A percentile compares a stretch with the other conserved stretches of the same genome.
phyloP scores from a whole-genome alignment of 2,797 vertebrate species.

The Sarcoramphus papa region DNA sequence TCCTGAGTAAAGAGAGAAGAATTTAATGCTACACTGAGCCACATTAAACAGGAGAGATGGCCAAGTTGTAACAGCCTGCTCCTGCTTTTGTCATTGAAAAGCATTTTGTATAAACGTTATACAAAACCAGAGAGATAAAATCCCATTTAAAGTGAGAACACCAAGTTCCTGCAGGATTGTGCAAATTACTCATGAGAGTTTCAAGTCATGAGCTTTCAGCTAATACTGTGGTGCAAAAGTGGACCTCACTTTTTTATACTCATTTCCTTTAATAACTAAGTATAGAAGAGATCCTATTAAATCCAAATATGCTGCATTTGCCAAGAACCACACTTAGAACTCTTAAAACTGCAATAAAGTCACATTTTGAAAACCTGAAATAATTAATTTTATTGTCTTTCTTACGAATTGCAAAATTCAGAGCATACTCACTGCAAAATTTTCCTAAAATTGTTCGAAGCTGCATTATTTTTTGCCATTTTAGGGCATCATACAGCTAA shows the following conservation, averaged over 20 bases:
- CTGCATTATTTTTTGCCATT: background rate
- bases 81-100: background rate
- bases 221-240: background rate
- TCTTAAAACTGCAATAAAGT: background rate
- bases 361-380: background rate
- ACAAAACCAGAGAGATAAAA: background rate
- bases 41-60: background rate
- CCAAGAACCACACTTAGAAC: background rate
- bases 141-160: background rate
- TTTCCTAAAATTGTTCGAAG: slow-evolving; percentile 1
- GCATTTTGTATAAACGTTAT: background rate
- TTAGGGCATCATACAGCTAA: background rate
- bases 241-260: background rate
- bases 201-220: background rate
- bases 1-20: background rate
- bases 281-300: background rate
- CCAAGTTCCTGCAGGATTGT: background rate
- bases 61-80: background rate
- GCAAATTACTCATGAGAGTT: background rate
- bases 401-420: background rate
- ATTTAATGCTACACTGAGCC: background rate
- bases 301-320: background rate
- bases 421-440: background rate
- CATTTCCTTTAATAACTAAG: background rate
- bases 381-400: background rate